Evolutionary conservation across 2,888 invertebrate genomes (phyloP).

Genomic region (Diarsia dahlii): DNA sequence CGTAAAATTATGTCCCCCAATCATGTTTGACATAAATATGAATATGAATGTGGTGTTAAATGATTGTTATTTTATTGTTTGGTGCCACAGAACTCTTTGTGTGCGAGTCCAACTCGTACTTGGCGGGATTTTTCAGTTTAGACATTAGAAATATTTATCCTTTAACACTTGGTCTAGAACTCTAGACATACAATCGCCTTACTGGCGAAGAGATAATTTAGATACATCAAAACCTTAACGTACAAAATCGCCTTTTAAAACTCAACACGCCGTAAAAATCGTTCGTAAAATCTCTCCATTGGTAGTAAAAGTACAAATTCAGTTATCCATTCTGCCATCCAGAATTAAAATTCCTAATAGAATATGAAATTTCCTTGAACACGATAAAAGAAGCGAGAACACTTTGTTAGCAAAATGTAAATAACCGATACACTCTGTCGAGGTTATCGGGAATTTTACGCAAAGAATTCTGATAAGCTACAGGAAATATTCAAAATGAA

Average conservation of each 20-base stretch:
- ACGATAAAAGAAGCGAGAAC: constrained; percentile 61
- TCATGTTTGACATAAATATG: no score
- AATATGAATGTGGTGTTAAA: not conserved
- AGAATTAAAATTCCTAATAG: constrained; percentile 63
- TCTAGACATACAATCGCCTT: not conserved
- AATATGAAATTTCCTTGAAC: constrained; percentile 61
- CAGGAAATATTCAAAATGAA: constrained; percentile 51
- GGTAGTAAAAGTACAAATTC: constrained; percentile 62
- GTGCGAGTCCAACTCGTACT: not conserved
- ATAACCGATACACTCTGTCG: constrained; percentile 64
- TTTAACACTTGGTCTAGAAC: not conserved
- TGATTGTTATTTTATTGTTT: not conserved
- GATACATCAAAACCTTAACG: not conserved
- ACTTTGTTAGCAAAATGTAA: constrained; percentile 64
- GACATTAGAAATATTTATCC: not conserved
- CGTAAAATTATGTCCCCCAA: no score
- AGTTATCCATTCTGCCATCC: constrained; percentile 60
- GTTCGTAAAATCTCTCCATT: constrained; percentile 30
- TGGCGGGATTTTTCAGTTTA: not conserved
- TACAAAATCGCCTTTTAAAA: constrained; percentile 7
- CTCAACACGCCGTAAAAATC: constrained; percentile 46
- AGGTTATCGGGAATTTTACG: constrained; percentile 65
- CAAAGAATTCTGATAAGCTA: constrained; percentile 59
- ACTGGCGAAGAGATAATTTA: not conserved
- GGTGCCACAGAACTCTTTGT: not conserved